These are phyloP conservation scores for Enteromius anoplus DNA, from an alignment of 2,797 vertebrate genomes.

Conservation along the genomic window DNA sequence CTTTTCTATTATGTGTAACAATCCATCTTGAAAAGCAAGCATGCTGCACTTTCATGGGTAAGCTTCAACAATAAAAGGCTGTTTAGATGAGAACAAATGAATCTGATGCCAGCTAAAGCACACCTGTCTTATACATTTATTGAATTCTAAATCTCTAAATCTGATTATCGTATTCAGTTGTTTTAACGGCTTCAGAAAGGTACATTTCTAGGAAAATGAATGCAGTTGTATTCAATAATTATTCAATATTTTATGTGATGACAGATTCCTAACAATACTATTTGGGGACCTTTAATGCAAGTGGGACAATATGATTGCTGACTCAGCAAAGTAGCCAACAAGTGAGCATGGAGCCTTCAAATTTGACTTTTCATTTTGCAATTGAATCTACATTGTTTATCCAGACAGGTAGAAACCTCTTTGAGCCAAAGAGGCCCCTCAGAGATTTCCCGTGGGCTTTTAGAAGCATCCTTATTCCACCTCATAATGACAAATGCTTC, in stretches of 20 bases:
- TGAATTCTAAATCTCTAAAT: not conserved
- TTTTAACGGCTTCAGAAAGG: not conserved
- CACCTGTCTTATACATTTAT: not conserved
- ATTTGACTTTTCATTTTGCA: conserved; percentile 13
- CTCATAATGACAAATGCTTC: conserved; percentile 59
- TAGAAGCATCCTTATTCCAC: conserved; percentile 47
- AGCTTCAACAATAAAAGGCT: not conserved
- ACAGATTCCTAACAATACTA: not conserved
- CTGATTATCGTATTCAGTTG: not conserved
- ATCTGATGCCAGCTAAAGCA: not conserved
- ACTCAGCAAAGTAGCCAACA: not conserved
- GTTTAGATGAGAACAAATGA: not conserved
- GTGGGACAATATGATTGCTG: not conserved
- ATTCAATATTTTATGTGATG: not conserved
- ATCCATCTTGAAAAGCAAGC: conserved; percentile 4
- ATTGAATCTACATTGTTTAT: conserved; percentile 18
- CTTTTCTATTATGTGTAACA: not conserved
- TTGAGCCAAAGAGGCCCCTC: not conserved
- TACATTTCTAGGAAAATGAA: not conserved
- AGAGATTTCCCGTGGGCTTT: conserved; percentile 36
- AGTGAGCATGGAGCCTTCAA: not conserved
- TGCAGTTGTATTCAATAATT: not conserved
- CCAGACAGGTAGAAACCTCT: conserved; percentile 22
- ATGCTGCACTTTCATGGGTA: not conserved
- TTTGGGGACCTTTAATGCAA: not conserved